Conservation (phyloP, 2,797 vertebrate species). For the Eupleurogrammus muticus region DNA sequence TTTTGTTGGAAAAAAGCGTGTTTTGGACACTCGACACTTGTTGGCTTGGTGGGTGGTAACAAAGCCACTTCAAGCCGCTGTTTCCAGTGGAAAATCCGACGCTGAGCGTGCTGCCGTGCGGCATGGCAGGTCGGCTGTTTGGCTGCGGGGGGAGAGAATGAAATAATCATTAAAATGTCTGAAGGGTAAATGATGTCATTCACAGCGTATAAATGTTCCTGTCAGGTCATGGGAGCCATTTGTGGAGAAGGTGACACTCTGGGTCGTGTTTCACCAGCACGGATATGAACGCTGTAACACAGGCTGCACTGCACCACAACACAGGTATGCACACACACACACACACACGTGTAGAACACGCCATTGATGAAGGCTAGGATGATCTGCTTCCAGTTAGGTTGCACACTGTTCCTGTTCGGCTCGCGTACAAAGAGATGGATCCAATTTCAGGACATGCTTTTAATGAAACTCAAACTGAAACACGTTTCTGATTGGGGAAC, state of each 20-base stretch:
- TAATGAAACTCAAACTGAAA: slow-evolving; percentile 85
- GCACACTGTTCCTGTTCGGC: slow-evolving; percentile 72
- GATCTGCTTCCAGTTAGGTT: slow-evolving; percentile 83
- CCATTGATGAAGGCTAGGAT: slow-evolving; percentile 50
- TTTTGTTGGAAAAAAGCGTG: slow-evolving; percentile 11
- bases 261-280: slow-evolving; percentile 51
- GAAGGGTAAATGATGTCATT: slow-evolving; percentile 74
- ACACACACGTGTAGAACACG: slow-evolving; percentile 36
- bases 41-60: slow-evolving; percentile 32
- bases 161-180: slow-evolving; percentile 75
- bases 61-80: slow-evolving; percentile 22
- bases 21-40: slow-evolving; percentile 23
- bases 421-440: slow-evolving; percentile 74
- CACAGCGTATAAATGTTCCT: slow-evolving; percentile 52
- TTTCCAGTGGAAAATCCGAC: slow-evolving; percentile 69
- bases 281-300: slow-evolving; percentile 33
- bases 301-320: slow-evolving; percentile 24
- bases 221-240: slow-evolving; percentile 33
- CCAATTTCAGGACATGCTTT: slow-evolving; percentile 83
- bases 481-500: slow-evolving; percentile 80
- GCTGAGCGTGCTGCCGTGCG: slow-evolving; percentile 36
- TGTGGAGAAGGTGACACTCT: slow-evolving; percentile 49
- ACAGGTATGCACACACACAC: slow-evolving; percentile 25
- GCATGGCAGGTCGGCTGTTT: slow-evolving; percentile 58
- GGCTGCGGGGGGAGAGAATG: slow-evolving; percentile 55